These are phyloP conservation scores for Agrotis segetum DNA, from an alignment of 2,888 invertebrate species.

Conservation along the genomic window DNA sequence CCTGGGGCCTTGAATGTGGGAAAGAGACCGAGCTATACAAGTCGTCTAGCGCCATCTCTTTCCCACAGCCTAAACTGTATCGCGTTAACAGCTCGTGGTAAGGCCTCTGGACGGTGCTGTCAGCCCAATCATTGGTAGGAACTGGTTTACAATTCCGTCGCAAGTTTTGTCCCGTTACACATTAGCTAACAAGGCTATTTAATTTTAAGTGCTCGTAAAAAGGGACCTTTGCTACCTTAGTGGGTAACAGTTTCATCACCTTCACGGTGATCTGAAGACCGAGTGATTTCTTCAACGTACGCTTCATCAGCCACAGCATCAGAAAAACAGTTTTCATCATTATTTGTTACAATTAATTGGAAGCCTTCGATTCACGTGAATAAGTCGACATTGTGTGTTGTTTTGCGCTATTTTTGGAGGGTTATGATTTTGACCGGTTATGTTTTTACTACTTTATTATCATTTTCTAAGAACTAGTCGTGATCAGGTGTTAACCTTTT, in stretches of 20 bases:
- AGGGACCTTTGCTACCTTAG: constrained; percentile 44
- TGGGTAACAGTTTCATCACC: constrained; percentile 63
- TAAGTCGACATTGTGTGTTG: constrained; percentile 55
- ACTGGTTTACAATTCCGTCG: too few species aligned
- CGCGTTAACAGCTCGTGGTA: too few species aligned
- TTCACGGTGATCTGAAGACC: constrained; percentile 63
- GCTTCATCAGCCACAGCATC: constrained; percentile 57
- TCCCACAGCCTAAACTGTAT: too few species aligned
- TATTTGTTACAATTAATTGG: constrained; percentile 57
- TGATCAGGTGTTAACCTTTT: constrained; percentile 51
- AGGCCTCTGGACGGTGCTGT: too few species aligned
- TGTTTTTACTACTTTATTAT: too few species aligned
- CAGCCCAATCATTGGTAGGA: too few species aligned
- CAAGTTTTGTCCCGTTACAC: too few species aligned
- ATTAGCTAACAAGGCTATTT: too few species aligned
- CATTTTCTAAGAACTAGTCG: constrained; percentile 44
- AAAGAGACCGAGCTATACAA: too few species aligned
- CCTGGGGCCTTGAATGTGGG: too few species aligned
- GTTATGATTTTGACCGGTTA: too few species aligned
- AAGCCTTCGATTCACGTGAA: constrained; percentile 62
- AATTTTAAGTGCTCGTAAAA: constrained; percentile 35
- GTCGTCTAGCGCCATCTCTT: too few species aligned
- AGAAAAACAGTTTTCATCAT: constrained; percentile 65
- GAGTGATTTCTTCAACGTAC: constrained; percentile 70
- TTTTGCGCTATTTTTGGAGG: constrained; percentile 32